Evolutionary conservation across 2,888 invertebrate species (phyloP).

Genomic region (Tenthredo scrophulariae): DNA sequence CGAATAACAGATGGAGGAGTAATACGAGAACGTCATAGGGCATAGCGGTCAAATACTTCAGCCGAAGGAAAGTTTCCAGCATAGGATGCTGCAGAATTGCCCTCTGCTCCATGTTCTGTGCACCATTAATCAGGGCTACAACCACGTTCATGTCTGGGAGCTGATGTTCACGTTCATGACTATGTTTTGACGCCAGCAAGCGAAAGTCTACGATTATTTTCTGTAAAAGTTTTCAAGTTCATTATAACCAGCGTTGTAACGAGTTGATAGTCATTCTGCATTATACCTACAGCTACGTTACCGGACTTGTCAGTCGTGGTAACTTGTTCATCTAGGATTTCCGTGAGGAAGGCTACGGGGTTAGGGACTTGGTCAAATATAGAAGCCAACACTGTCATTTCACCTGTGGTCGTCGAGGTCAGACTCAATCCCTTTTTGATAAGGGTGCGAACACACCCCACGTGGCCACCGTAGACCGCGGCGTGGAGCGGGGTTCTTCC

Average conservation of each 20-base stretch:
- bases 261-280: not conserved
- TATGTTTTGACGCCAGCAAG: constrained; percentile 76
- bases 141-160: constrained; percentile 75
- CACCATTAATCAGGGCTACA: constrained; percentile 75
- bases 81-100: constrained; percentile 78
- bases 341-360: constrained; percentile 73
- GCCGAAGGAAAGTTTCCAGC: constrained; percentile 77
- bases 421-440: constrained; percentile 72
- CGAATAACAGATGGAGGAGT: constrained; percentile 76
- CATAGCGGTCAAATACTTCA: constrained; percentile 79
- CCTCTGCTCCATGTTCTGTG: constrained; percentile 75
- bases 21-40: constrained; percentile 76
- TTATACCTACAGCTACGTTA: constrained; percentile 62
- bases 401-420: constrained; percentile 69
- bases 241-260: not conserved
- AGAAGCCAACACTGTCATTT: constrained; percentile 74
- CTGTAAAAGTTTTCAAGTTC: not conserved
- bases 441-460: constrained; percentile 65
- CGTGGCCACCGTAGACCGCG: constrained; percentile 73
- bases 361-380: constrained; percentile 74
- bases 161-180: constrained; percentile 29
- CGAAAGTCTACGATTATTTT: constrained; percentile 74
- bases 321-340: constrained; percentile 73
- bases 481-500: constrained; percentile 75
- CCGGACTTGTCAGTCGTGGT: constrained; percentile 64